These are phyloP conservation scores for Lepidurus apus DNA, from an alignment of 1,140 invertebrate genomes.

Conservation along the genomic window DNA sequence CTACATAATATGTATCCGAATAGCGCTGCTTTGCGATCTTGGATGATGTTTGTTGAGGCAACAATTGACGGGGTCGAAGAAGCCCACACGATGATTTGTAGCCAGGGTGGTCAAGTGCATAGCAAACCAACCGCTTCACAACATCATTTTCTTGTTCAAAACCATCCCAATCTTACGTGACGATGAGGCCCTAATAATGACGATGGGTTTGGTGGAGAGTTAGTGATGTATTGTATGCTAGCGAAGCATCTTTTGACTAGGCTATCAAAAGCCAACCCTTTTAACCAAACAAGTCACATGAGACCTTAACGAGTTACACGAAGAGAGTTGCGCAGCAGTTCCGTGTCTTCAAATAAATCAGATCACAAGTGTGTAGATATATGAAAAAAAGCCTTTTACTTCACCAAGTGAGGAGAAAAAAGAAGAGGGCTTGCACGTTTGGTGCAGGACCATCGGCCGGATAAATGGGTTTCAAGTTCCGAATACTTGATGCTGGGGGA, in stretches of 20 bases:
- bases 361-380: neutral
- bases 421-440: too few species aligned
- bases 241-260: neutral
- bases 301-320: neutral
- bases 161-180: conserved; percentile 14
- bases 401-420: too few species aligned
- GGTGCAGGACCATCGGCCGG: too few species aligned
- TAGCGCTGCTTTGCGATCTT: neutral
- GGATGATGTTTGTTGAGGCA: neutral
- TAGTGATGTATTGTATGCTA: neutral
- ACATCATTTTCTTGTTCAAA: conserved; percentile 11
- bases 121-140: neutral
- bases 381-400: too few species aligned
- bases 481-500: neutral
- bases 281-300: neutral
- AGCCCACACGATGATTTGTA: neutral
- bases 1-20: neutral
- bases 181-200: neutral
- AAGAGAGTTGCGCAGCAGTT: conserved; percentile 1
- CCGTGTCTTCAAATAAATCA: neutral
- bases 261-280: neutral
- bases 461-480: neutral
- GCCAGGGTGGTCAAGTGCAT: neutral
- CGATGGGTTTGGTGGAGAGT: neutral
- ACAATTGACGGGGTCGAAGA: neutral